Percentiles rank a stretch among this genome's conserved stretches.
These are phyloP conservation scores for Drosophila algonquin DNA, from an alignment of 2,888 invertebrate species.

Conservation along the genomic window DNA sequence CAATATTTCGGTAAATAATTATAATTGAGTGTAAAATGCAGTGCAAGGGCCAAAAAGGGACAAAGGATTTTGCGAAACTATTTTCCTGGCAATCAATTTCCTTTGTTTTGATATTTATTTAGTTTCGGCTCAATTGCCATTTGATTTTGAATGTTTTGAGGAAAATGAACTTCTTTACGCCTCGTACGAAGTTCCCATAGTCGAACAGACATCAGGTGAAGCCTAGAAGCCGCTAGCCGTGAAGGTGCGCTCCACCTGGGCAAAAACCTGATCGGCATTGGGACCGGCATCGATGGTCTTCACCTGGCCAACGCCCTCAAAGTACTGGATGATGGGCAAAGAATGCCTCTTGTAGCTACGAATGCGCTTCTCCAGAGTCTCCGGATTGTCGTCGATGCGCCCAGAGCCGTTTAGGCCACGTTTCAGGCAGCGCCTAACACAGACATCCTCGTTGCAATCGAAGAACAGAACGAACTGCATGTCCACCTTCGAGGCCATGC, in stretches of 20 bases:
- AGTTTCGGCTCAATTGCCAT: too few relatives aligned
- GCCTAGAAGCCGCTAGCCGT: conserved; percentile 65
- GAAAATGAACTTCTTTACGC: too few relatives aligned
- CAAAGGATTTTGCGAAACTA: too few relatives aligned
- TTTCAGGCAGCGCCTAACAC: conserved; percentile 92
- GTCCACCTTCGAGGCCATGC: conserved; percentile 92
- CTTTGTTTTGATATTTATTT: neutral
- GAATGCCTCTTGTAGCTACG: conserved; percentile 93
- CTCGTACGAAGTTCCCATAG: too few relatives aligned
- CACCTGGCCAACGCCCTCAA: conserved; percentile 89
- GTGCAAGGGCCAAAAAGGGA: too few relatives aligned
- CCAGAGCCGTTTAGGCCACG: conserved; percentile 96
- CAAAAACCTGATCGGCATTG: conserved; percentile 88
- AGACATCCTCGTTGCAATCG: conserved; percentile 93
- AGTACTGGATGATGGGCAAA: conserved; percentile 94
- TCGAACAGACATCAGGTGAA: too few relatives aligned
- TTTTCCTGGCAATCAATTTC: too few relatives aligned
- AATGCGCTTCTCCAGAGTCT: conserved; percentile 93
- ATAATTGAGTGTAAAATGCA: too few relatives aligned
- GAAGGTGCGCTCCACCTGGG: conserved; percentile 86
- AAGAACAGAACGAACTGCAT: conserved; percentile 96
- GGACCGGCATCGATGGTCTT: conserved; percentile 90
- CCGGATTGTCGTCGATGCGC: conserved; percentile 96
- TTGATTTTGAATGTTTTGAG: too few relatives aligned
- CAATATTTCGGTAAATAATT: too few relatives aligned